These are phyloP conservation scores for Amaurobius ferox DNA, from an alignment of 2,888 invertebrate species.

Conservation along the genomic window DNA sequence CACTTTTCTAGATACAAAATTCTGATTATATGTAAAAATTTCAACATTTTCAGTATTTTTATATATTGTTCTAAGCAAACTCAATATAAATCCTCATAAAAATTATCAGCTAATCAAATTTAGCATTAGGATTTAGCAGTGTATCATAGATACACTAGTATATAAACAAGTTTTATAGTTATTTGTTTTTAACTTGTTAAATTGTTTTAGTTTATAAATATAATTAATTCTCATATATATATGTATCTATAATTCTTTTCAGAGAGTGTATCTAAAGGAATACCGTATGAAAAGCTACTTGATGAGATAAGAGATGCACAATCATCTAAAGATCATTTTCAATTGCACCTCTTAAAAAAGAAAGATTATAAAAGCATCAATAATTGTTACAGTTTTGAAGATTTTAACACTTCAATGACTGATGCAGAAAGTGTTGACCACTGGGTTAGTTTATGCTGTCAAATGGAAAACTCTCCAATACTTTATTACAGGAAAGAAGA, in stretches of 20 bases:
- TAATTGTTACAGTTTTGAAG: slow-evolving; percentile 27
- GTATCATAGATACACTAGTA: too few relatives aligned
- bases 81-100: too few relatives aligned
- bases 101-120: too few relatives aligned
- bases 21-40: too few relatives aligned
- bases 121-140: too few relatives aligned
- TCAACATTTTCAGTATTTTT: too few relatives aligned
- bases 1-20: too few relatives aligned
- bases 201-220: too few relatives aligned
- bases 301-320: slow-evolving; percentile 39
- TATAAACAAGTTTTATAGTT: too few relatives aligned
- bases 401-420: slow-evolving; percentile 28
- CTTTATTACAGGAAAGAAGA: slow-evolving; percentile 35
- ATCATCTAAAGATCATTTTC: slow-evolving; percentile 39
- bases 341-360: slow-evolving; percentile 38
- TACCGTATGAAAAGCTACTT: slow-evolving; percentile 36
- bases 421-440: slow-evolving; percentile 48
- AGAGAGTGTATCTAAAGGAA: slow-evolving; percentile 54
- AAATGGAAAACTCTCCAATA: slow-evolving; percentile 52
- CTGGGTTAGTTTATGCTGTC: slow-evolving; percentile 40
- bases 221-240: too few relatives aligned
- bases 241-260: background rate
- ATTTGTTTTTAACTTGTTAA: too few relatives aligned
- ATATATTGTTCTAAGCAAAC: too few relatives aligned
- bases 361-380: slow-evolving; percentile 35